Base-by-base conservation (phyloP, 2,888 invertebrate species). In the Diabrotica balteata region DNA sequence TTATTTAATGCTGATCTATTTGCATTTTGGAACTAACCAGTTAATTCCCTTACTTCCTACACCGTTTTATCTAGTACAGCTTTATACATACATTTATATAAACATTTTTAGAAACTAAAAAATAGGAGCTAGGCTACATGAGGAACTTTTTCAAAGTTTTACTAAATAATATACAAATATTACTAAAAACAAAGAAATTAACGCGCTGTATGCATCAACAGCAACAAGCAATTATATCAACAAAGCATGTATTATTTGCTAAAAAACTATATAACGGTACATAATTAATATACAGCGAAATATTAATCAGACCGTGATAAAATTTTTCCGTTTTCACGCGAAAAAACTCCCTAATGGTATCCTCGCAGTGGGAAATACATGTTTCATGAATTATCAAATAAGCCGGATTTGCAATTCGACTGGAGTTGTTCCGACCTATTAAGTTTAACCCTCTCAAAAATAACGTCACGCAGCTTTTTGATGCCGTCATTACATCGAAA, bases 351-450 rank as follows among this genome's bases (percentile, higher is more conserved):
- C 47, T 43, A 55, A 57, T 50, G 55, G 55, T 42, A 43, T 10
- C 10, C 17, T 64, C 63, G 57, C 52, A 60, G 47, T 65, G 59
- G 47, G 65, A 68, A 68, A 59, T 58, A 53, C 59, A 44, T 65
- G 58, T 58, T 47, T 47, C 64, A 59, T 65, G 57, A 61, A 65
- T 61, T 61, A 68, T 61, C 44, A 46, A 59, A 43, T 22, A 63
- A 55, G 49, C 43, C 43, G 60, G 60, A 68, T 68, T 68, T 59
- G 65, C 65, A 61, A 68, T 65, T 61, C 65, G 32, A 44, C 68
- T 59, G 60, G 65, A 68, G 61, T 65, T 62, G 68, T 65, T 65
- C 62, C 68, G 68, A 22, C 62, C 65, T 60, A 68, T 62, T 68
- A 62, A 62, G 54, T 65, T 50, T 60, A 68, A 65, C 68, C 68